These are phyloP conservation scores for Callaeas wilsoni DNA, from an alignment of 2,113 vertebrate species.

Conservation along the genomic window DNA sequence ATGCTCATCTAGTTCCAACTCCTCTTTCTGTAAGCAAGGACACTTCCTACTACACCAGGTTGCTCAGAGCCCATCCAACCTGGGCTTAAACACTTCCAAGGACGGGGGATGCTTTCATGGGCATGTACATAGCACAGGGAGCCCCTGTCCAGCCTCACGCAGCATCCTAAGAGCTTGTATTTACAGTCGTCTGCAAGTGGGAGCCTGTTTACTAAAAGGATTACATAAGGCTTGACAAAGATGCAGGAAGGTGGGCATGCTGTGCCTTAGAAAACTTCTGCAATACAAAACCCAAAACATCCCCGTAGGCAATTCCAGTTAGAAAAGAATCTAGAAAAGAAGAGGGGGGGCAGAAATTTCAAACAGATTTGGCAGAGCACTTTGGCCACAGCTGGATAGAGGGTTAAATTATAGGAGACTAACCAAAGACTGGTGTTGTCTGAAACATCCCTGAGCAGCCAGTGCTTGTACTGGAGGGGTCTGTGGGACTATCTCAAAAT, in stretches of 20 bases:
- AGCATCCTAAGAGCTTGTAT: background rate
- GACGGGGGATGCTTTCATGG: background rate
- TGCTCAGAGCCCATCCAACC: background rate
- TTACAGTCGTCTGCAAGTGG: background rate
- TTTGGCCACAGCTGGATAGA: background rate
- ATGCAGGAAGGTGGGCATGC: background rate
- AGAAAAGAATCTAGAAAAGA: background rate
- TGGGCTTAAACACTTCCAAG: background rate
- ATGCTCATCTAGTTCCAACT: background rate
- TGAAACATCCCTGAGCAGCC: background rate
- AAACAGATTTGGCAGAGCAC: background rate
- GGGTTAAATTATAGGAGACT: background rate
- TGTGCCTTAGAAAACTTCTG: constrained; percentile 8
- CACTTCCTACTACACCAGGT: background rate
- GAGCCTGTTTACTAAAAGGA: constrained; percentile 8
- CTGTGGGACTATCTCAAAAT: background rate
- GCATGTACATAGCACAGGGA: background rate
- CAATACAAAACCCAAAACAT: background rate
- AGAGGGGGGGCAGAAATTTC: background rate
- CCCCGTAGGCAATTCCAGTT: background rate
- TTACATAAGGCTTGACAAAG: constrained; percentile 27
- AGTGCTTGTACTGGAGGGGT: background rate
- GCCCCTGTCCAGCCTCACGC: background rate
- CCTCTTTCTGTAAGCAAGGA: background rate
- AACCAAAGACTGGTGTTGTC: fast-evolving